Percentiles rank a stretch among this genome's conserved stretches.
phyloP scores from a whole-genome alignment of 2,888 invertebrate genomes.

The Acronicta psi region DNA sequence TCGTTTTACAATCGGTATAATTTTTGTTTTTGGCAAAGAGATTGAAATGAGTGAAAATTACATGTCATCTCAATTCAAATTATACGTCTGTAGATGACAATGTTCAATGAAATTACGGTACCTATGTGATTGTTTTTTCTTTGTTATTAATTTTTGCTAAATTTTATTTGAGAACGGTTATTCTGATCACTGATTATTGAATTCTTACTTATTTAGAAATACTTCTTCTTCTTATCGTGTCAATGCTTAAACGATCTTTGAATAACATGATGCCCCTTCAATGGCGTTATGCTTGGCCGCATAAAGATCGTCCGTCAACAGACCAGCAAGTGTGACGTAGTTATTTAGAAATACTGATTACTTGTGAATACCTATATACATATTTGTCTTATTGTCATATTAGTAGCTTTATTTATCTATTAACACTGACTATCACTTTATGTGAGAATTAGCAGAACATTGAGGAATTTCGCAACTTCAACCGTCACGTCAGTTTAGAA shows the following conservation, averaged over 20 bases:
- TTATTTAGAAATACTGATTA: background rate
- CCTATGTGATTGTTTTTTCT: constrained; percentile 6
- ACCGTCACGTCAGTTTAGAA: background rate
- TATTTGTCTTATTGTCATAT: background rate
- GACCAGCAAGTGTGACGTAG: too few species aligned
- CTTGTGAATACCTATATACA: too few species aligned
- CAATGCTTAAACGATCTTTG: too few species aligned
- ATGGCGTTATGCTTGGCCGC: too few species aligned
- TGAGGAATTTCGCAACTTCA: constrained; percentile 20
- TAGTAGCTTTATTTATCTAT: background rate
- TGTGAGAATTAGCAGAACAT: constrained; percentile 8
- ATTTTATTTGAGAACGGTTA: too few species aligned
- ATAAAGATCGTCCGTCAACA: too few species aligned
- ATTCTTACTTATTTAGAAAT: background rate
- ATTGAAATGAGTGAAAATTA: constrained; percentile 27
- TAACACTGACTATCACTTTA: background rate
- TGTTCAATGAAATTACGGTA: background rate
- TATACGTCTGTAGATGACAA: constrained; percentile 8
- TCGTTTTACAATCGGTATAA: constrained; percentile 28
- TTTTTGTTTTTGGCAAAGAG: constrained; percentile 18
- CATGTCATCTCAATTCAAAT: constrained; percentile 18
- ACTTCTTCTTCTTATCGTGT: too few species aligned
- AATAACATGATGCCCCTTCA: too few species aligned
- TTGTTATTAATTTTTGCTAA: too few species aligned
- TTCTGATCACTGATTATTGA: background rate